Conservation (phyloP, 2,113 vertebrate genomes). For the Anoura caudifer region DNA sequence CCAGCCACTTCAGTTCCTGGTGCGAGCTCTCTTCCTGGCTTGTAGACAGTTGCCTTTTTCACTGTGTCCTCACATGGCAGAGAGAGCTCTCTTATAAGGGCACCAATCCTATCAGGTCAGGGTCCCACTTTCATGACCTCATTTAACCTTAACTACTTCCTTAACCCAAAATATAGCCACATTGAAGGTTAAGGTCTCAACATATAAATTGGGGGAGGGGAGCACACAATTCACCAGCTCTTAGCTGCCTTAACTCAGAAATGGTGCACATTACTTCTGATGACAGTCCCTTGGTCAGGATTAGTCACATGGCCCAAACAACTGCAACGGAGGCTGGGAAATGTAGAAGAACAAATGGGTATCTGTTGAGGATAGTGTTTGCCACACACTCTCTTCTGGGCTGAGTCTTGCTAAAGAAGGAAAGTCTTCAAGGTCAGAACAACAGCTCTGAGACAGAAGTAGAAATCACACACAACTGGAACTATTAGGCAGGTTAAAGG, state of each 20-base stretch:
- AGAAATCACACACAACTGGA: not conserved
- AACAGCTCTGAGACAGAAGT: not conserved
- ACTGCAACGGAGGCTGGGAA: not conserved
- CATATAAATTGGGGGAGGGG: not conserved
- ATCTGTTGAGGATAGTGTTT: not conserved
- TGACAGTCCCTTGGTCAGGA: not conserved
- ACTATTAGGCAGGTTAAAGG: not conserved
- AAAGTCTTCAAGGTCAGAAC: not conserved
- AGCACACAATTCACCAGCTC: not conserved
- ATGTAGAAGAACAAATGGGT: not conserved
- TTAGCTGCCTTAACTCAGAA: not conserved
- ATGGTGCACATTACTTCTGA: not conserved
- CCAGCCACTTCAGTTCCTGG: not conserved
- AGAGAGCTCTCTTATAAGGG: not conserved
- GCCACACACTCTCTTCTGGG: not conserved
- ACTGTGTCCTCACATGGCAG: not conserved
- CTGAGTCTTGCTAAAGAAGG: not conserved
- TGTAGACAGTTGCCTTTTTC: not conserved
- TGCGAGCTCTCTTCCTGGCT: not conserved
- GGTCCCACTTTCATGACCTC: not conserved
- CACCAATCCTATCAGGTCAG: not conserved
- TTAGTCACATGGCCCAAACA: not conserved
- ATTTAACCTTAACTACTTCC: not conserved
- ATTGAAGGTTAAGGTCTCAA: not conserved
- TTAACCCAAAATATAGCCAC: not conserved